These are phyloP conservation scores for Drosophila algonquin DNA, from an alignment of 2,888 invertebrate genomes.

Conservation along the genomic window DNA sequence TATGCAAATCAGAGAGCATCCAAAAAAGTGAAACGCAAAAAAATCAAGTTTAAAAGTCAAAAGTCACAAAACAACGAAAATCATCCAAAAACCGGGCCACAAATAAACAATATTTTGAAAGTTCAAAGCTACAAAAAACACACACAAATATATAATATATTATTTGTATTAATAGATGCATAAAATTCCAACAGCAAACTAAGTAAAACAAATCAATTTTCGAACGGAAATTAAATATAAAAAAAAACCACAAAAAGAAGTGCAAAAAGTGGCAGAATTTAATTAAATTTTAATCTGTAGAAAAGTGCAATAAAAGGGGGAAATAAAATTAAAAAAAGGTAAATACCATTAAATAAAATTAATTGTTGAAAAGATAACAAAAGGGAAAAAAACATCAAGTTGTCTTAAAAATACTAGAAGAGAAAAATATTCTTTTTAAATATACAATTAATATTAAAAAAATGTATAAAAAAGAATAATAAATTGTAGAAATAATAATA, in stretches of 20 bases:
- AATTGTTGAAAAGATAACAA: too few relatives aligned
- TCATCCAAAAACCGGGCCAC: slow-evolving; percentile 10
- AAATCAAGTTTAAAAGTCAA: slow-evolving; percentile 69
- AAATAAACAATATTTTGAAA: slow-evolving; percentile 43
- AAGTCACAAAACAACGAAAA: slow-evolving; percentile 25
- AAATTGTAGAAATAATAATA: too few relatives aligned
- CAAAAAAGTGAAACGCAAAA: slow-evolving; percentile 50
- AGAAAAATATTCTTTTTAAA: too few relatives aligned
- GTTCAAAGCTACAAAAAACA: slow-evolving; percentile 44
- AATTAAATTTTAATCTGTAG: neutral
- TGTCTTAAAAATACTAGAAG: too few relatives aligned
- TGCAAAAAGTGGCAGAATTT: neutral
- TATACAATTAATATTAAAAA: too few relatives aligned
- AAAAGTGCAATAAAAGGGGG: neutral
- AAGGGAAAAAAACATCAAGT: too few relatives aligned
- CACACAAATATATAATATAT: slow-evolving; percentile 38
- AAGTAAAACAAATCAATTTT: slow-evolving; percentile 14
- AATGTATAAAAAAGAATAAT: too few relatives aligned
- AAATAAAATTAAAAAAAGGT: neutral
- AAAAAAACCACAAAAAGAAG: slow-evolving; percentile 35
- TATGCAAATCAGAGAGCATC: slow-evolving; percentile 54
- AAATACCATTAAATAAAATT: neutral
- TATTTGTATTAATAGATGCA: neutral
- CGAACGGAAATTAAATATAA: slow-evolving; percentile 2
- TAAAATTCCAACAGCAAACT: slow-evolving; percentile 38